Percentiles rank a stretch among this genome's conserved stretches.
phyloP scores from a whole-genome alignment of 1,140 invertebrate species.

The Heliconius eleuchia region DNA sequence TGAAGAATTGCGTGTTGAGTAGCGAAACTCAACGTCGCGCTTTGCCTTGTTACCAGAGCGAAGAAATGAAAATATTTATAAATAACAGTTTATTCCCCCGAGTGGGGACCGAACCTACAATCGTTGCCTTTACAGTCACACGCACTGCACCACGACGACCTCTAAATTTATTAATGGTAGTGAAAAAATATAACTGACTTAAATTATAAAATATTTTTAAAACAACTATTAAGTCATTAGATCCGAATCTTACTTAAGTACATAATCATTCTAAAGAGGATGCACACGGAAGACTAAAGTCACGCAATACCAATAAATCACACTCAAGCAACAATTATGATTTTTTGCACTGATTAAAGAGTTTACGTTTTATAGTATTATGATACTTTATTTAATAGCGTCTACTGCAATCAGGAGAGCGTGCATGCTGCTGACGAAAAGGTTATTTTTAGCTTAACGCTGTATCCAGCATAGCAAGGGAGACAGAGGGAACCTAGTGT shows the following conservation, averaged over 20 bases:
- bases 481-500: too few species aligned
- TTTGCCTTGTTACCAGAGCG: too few species aligned
- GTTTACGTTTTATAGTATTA: neutral
- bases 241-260: slow-evolving; percentile 12
- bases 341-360: slow-evolving; percentile 1
- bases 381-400: slow-evolving; percentile 7
- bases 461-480: too few species aligned
- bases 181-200: neutral
- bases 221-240: slow-evolving; percentile 4
- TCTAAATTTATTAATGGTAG: neutral
- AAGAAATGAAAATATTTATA: too few species aligned
- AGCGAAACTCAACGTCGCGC: too few species aligned
- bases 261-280: slow-evolving; percentile 9
- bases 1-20: too few species aligned
- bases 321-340: slow-evolving; percentile 4
- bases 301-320: slow-evolving; percentile 15
- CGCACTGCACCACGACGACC: too few species aligned
- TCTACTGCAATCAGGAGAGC: neutral
- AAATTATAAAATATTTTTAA: slow-evolving; percentile 2
- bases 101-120: too few species aligned
- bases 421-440: neutral
- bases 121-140: too few species aligned
- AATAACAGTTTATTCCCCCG: too few species aligned
- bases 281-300: slow-evolving; percentile 8
- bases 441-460: neutral